Conservation (phyloP, 2,797 vertebrate species). For the Acanthornis magna region DNA sequence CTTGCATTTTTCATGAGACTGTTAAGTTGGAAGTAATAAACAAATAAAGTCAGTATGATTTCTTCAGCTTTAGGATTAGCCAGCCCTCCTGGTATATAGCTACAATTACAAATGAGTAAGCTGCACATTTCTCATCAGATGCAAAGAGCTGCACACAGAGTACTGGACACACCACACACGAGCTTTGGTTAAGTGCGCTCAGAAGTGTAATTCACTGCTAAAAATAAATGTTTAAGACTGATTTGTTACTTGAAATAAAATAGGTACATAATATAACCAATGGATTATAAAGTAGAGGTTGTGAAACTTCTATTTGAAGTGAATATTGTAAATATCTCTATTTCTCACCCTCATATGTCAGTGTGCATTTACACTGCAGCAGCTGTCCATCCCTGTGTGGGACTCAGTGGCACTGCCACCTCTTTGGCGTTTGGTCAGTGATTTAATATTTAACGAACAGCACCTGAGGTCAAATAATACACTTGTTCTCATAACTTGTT, state of each 20-base stretch:
- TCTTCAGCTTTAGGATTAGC: neutral
- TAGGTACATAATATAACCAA: neutral
- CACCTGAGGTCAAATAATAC: neutral
- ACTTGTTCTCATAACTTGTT: neutral
- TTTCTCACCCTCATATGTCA: rapidly evolving
- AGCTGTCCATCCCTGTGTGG: neutral
- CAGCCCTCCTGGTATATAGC: neutral
- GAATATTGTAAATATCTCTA: neutral
- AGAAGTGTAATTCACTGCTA: neutral
- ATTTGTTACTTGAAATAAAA: neutral
- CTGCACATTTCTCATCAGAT: neutral
- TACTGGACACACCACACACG: rapidly evolving
- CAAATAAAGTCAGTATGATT: neutral
- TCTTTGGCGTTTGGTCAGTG: rapidly evolving
- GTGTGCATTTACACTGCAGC: neutral
- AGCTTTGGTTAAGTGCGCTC: neutral
- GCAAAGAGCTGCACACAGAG: neutral
- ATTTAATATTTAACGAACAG: neutral
- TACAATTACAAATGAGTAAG: neutral
- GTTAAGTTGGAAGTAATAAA: neutral
- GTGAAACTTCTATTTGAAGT: neutral
- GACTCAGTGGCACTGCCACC: neutral
- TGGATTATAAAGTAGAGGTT: neutral
- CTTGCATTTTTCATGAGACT: slow-evolving; percentile 2
- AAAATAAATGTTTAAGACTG: neutral